A percentile compares a stretch with the other conserved stretches of the same genome.
Conservation (phyloP, 35 echinoderm and acorn worm genomes). For the Lytechinus variegatus region DNA sequence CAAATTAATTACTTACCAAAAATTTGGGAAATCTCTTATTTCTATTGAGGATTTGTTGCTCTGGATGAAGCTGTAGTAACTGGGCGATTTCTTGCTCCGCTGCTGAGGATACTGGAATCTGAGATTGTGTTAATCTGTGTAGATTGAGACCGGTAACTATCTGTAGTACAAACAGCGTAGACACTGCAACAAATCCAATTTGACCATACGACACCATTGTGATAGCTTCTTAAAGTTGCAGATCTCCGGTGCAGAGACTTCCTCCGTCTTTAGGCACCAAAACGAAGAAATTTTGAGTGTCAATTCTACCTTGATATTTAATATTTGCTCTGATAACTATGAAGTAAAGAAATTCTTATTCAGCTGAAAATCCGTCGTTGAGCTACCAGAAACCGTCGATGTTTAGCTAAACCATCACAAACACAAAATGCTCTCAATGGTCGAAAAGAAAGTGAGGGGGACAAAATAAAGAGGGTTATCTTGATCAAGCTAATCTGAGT, state of each 20-base stretch:
- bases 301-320: not conserved
- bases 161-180: constrained; percentile 18
- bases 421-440: not conserved
- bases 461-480: not conserved
- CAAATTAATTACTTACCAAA: not conserved
- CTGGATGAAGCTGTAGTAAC: not conserved
- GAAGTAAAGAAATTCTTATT: not conserved
- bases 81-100: not conserved
- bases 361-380: not conserved
- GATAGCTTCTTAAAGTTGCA: not conserved
- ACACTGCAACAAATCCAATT: not conserved
- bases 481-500: not conserved
- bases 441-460: not conserved
- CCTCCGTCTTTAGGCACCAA: not conserved
- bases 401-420: not conserved
- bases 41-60: not conserved
- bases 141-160: not conserved
- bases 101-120: not conserved
- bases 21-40: constrained; percentile 32
- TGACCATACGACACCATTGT: constrained; percentile 34
- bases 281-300: not conserved
- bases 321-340: not conserved
- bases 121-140: constrained; percentile 6
- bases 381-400: not conserved
- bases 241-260: not conserved